Evolutionary conservation across 2,113 vertebrate species (phyloP).

Genomic region (Ciconia maguari): DNA sequence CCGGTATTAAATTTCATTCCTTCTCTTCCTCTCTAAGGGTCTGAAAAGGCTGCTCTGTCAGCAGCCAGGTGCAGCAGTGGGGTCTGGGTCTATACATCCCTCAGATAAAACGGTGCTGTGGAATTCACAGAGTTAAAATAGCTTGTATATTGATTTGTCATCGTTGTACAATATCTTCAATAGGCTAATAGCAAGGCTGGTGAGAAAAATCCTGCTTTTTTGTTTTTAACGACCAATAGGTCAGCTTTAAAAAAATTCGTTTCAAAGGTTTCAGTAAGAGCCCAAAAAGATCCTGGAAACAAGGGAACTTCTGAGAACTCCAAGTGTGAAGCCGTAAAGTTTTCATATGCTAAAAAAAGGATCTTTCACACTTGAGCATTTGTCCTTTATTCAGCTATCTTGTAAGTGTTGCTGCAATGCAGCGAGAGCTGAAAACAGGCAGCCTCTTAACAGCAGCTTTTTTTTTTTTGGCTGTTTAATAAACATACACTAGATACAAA

Average conservation of each 20-base stretch:
- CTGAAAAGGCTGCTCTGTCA: background rate
- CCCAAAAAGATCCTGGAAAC: background rate
- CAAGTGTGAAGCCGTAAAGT: slow-evolving; percentile 40
- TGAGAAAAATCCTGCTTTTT: background rate
- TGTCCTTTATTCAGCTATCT: slow-evolving; percentile 18
- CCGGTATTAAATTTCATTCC: background rate
- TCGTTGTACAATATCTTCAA: background rate
- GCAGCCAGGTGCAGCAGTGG: background rate
- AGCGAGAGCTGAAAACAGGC: background rate
- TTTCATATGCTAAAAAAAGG: slow-evolving; percentile 15
- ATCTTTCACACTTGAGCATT: slow-evolving; percentile 22
- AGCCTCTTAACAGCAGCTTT: background rate
- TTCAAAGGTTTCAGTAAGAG: background rate
- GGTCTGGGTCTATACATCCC: background rate
- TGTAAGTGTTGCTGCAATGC: background rate
- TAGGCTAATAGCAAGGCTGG: background rate
- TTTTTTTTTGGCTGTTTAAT: slow-evolving; percentile 21
- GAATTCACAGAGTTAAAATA: background rate
- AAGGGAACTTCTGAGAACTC: background rate
- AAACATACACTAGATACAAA: slow-evolving; percentile 55
- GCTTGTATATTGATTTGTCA: background rate
- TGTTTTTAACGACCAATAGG: background rate
- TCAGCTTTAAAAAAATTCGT: background rate
- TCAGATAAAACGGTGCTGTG: background rate
- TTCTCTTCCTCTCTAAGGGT: background rate